phyloP scores from a whole-genome alignment of 1,140 invertebrate species.

The Drosophila cardini region DNA sequence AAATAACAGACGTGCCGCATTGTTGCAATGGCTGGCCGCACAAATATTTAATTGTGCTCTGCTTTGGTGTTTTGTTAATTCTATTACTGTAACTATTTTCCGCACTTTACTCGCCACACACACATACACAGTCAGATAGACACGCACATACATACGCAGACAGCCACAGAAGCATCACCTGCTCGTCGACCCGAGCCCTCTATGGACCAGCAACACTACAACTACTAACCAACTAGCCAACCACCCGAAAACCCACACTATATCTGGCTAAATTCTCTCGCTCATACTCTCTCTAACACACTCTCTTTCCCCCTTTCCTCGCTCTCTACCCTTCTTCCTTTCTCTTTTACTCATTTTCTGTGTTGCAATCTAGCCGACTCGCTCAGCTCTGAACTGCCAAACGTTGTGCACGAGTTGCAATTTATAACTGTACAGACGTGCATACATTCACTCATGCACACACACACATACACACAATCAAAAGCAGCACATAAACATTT shows the following conservation, averaged over 20 bases:
- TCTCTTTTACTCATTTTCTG: slow-evolving; percentile 1
- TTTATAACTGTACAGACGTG: slow-evolving; percentile 81
- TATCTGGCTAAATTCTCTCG: slow-evolving; percentile 14
- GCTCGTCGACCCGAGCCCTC: slow-evolving; percentile 38
- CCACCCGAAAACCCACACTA: slow-evolving; percentile 15
- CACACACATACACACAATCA: slow-evolving; percentile 13
- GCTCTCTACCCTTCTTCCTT: background rate
- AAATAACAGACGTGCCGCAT: slow-evolving; percentile 21
- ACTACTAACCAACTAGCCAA: slow-evolving; percentile 42
- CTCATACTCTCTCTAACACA: background rate
- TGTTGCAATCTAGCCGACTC: slow-evolving; percentile 39
- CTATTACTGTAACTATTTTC: slow-evolving; percentile 64
- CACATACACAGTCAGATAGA: slow-evolving; percentile 22
- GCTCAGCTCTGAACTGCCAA: slow-evolving; percentile 48
- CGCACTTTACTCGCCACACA: slow-evolving; percentile 35
- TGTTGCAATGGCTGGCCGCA: slow-evolving; percentile 40
- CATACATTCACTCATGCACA: slow-evolving; percentile 8
- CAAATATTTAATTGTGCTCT: slow-evolving; percentile 68
- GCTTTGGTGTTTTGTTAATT: slow-evolving; percentile 69
- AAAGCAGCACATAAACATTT: slow-evolving; percentile 74
- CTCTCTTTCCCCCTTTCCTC: background rate
- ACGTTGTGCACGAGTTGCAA: slow-evolving; percentile 74
- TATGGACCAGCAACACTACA: slow-evolving; percentile 31
- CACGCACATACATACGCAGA: slow-evolving; percentile 20
- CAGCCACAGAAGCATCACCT: slow-evolving; percentile 52